phyloP scores from a whole-genome alignment of 2,888 invertebrate species.

The Smittia aterrima region DNA sequence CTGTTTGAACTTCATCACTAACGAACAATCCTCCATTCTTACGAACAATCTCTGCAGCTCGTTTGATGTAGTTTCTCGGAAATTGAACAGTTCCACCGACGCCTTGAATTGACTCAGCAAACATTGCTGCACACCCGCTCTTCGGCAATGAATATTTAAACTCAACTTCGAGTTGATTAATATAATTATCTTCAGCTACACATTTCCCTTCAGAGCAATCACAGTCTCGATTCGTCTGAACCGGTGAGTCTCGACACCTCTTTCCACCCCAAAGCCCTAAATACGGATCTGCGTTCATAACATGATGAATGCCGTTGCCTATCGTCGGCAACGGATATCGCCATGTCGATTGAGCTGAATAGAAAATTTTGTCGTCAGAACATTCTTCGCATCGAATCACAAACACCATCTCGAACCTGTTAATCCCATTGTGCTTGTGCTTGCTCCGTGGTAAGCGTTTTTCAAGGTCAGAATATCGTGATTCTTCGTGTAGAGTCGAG shows the following conservation, averaged over 20 bases:
- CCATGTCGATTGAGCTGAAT: constrained; percentile 72
- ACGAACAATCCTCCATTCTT: constrained; percentile 84
- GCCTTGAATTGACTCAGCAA: constrained; percentile 95
- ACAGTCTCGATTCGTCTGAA: constrained; percentile 69
- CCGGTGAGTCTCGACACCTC: constrained; percentile 82
- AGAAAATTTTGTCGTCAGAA: background rate
- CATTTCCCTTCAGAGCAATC: constrained; percentile 41
- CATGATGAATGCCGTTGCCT: constrained; percentile 75
- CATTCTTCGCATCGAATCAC: background rate
- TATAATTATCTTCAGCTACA: background rate
- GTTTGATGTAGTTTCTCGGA: constrained; percentile 73
- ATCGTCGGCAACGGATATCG: constrained; percentile 69
- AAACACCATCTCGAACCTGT: constrained; percentile 14
- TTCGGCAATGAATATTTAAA: constrained; percentile 76
- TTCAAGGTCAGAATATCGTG: constrained; percentile 82
- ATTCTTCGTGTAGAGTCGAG: constrained; percentile 80
- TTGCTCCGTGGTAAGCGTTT: constrained; percentile 91
- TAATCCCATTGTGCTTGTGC: constrained; percentile 76
- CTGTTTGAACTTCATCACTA: constrained; percentile 95
- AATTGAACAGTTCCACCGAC: constrained; percentile 85
- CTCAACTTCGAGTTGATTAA: constrained; percentile 55
- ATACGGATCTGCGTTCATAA: constrained; percentile 89
- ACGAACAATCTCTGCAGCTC: constrained; percentile 74
- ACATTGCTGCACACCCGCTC: constrained; percentile 79
- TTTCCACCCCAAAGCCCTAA: constrained; percentile 87